Conservation (phyloP, 2,888 invertebrate species). For the Nemoura dubitans region DNA sequence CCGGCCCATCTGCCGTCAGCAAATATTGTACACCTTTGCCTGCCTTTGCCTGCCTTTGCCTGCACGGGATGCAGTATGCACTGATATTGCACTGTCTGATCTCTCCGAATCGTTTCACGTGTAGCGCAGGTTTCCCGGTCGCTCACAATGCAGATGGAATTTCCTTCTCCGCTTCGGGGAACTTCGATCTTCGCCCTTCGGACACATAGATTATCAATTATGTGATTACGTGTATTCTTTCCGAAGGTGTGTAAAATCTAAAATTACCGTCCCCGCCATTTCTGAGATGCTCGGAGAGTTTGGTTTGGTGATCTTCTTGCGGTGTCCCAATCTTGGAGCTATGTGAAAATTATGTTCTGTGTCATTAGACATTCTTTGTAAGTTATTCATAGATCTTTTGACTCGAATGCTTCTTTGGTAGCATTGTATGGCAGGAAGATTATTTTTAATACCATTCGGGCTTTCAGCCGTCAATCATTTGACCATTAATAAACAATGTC, state of each 20-base stretch:
- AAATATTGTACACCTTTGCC: neutral
- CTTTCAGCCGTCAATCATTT: conserved; percentile 22
- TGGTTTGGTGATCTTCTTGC: neutral
- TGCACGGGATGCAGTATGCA: too few species aligned
- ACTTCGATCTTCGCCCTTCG: neutral
- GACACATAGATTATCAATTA: neutral
- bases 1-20: neutral
- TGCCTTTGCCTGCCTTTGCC: too few species aligned
- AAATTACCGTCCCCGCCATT: neutral
- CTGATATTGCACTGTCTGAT: neutral
- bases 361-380: conserved; percentile 1
- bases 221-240: neutral
- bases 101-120: neutral
- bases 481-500: conserved; percentile 31
- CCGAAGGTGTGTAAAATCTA: conserved; percentile 1
- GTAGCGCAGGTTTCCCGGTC: neutral
- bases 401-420: neutral
- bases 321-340: neutral
- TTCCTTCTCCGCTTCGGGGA: neutral
- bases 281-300: neutral
- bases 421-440: neutral
- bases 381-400: neutral
- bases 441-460: neutral
- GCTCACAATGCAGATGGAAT: neutral
- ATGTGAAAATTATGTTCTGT: neutral